Percentiles rank a stretch among this genome's conserved stretches.
Evolutionary conservation across 1,140 invertebrate species (phyloP).

Genomic region (Chymomyza costata): DNA sequence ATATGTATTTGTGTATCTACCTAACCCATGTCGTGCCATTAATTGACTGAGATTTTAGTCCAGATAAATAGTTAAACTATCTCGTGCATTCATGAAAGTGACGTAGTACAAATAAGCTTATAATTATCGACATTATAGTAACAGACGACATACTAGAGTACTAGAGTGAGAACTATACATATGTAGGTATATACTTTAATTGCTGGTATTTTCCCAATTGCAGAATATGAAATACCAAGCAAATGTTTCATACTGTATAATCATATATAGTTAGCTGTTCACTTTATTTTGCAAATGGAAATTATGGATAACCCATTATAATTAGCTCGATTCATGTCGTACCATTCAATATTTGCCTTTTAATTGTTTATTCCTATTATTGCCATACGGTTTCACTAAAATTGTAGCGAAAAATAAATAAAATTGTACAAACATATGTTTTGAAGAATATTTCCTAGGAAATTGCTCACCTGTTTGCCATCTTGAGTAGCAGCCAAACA

Average conservation of each 20-base stretch:
- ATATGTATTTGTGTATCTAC: not conserved
- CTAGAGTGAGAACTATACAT: constrained; percentile 1
- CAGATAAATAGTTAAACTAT: constrained; percentile 19
- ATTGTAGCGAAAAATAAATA: too few relatives aligned
- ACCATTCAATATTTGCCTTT: constrained; percentile 5
- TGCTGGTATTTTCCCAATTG: constrained; percentile 31
- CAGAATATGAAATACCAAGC: constrained; percentile 8
- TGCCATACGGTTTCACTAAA: too few relatives aligned
- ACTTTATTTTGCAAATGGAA: too few relatives aligned
- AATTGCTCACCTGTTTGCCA: too few relatives aligned
- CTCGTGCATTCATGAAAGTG: constrained; percentile 3
- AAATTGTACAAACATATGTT: too few relatives aligned
- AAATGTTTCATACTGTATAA: constrained; percentile 24
- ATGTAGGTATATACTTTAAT: constrained; percentile 21
- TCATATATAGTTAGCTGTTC: too few relatives aligned
- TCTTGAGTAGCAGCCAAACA: too few relatives aligned
- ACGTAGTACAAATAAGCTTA: not conserved
- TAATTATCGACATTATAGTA: too few relatives aligned
- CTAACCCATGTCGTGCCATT: constrained; percentile 20
- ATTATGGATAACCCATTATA: too few relatives aligned
- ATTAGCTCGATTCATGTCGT: too few relatives aligned
- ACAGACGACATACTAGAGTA: too few relatives aligned
- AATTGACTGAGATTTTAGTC: constrained; percentile 39
- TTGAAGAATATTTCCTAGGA: too few relatives aligned
- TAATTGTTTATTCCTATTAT: constrained; percentile 6